Conservation (phyloP, 2,113 vertebrate species). For the Monarcha castaneiventris region DNA sequence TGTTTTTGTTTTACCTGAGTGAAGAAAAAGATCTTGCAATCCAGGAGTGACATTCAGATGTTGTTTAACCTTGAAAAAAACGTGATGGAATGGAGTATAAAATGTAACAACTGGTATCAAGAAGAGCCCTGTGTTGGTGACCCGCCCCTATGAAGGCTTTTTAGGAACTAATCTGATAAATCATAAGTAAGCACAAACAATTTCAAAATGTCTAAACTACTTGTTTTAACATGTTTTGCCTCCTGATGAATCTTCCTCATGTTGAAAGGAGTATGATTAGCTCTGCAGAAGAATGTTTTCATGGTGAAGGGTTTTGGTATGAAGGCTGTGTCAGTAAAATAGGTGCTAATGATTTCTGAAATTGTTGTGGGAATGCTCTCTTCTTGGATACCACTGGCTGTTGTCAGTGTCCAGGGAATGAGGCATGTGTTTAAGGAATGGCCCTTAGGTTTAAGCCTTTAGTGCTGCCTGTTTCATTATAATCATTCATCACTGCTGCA, state of each 20-base stretch:
- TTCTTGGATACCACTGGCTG: not conserved
- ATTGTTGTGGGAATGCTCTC: not conserved
- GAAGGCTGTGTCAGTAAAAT: not conserved
- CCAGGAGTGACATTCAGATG: not conserved
- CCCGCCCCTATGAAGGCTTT: not conserved
- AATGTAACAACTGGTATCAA: not conserved
- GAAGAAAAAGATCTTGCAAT: not conserved
- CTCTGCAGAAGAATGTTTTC: not conserved
- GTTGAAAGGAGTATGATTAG: not conserved
- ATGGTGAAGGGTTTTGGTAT: not conserved
- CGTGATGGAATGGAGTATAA: not conserved
- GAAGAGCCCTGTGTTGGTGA: not conserved
- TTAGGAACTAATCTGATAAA: not conserved
- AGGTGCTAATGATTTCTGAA: not conserved
- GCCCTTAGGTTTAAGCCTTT: not conserved
- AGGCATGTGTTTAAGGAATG: not conserved
- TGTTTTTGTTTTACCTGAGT: not conserved
- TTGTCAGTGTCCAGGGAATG: not conserved
- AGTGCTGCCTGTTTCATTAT: not conserved
- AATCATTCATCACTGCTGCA: not conserved
- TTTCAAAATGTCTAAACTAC: not conserved
- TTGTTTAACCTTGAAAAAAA: not conserved
- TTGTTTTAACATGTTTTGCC: not conserved
- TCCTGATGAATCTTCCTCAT: not conserved
- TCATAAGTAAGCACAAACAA: not conserved